Conservation (phyloP, 2,113 vertebrate species). For the Oceanodroma tethys region DNA sequence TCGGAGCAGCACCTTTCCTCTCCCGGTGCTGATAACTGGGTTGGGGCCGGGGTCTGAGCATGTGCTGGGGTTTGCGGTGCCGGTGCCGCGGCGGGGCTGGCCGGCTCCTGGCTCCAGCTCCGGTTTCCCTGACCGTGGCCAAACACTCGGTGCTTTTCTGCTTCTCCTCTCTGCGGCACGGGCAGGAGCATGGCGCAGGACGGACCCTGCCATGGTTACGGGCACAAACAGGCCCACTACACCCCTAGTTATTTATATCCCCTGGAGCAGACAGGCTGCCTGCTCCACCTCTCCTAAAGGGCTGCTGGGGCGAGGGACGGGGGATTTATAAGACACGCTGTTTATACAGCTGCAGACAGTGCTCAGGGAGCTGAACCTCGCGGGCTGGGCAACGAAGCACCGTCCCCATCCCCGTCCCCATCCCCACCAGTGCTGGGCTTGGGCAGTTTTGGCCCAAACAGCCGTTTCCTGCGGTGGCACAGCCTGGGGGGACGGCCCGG, state of each 20-base stretch:
- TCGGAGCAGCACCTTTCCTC: background rate
- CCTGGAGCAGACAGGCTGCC: background rate
- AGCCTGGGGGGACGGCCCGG: background rate
- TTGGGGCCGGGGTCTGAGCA: fast-evolving
- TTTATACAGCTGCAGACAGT: conserved; percentile 7
- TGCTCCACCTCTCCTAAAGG: conserved; percentile 2
- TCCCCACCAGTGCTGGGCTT: fast-evolving
- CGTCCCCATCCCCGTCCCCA: background rate
- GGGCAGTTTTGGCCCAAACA: background rate
- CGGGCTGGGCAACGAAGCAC: background rate
- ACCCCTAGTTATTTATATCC: conserved; percentile 59
- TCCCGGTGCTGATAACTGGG: fast-evolving
- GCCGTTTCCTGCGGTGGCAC: fast-evolving
- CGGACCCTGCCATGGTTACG: conserved; percentile 50
- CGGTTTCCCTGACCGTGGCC: fast-evolving
- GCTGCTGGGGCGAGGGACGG: background rate
- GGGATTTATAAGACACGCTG: conserved; percentile 8
- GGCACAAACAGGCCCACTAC: conserved; percentile 27
- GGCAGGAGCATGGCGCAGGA: background rate
- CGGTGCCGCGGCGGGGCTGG: fast-evolving
- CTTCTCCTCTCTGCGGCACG: background rate
- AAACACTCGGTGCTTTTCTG: background rate
- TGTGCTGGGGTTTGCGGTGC: background rate
- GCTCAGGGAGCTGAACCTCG: background rate
- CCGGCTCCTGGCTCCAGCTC: background rate